Percentiles rank a stretch among this genome's conserved stretches.
Evolutionary conservation across 2,797 vertebrate genomes (phyloP).

Genomic region (Melanogrammus aeglefinus): DNA sequence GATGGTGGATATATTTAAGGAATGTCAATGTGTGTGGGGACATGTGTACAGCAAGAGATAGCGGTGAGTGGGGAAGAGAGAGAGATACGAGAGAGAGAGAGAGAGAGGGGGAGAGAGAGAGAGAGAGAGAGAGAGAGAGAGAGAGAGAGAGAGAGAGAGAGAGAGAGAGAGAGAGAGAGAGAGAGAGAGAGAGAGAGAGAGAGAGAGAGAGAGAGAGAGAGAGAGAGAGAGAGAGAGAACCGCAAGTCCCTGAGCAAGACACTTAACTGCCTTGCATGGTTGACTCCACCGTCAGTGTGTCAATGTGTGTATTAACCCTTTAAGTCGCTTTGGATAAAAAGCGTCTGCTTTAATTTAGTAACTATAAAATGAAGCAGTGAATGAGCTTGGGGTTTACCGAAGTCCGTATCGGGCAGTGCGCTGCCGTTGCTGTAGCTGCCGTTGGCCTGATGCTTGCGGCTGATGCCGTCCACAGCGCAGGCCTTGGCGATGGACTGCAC

Average conservation of each 20-base stretch:
- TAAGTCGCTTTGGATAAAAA: too few relatives aligned
- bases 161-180: background rate
- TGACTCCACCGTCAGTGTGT: too few relatives aligned
- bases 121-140: background rate
- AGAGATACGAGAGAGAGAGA: background rate
- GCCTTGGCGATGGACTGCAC: constrained; percentile 95
- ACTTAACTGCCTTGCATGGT: too few relatives aligned
- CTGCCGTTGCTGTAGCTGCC: constrained; percentile 79
- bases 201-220: background rate
- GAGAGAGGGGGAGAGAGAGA: background rate
- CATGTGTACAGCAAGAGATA: background rate
- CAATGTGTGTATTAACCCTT: too few relatives aligned
- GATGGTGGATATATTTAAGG: background rate
- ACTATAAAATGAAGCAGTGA: too few relatives aligned
- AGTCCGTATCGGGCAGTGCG: constrained; percentile 88
- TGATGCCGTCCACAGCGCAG: constrained; percentile 84
- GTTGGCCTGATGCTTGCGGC: constrained; percentile 72
- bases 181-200: too few relatives aligned
- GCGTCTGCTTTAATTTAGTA: too few relatives aligned
- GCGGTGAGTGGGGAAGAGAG: background rate
- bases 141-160: background rate
- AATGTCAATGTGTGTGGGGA: background rate
- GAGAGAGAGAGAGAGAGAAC: too few relatives aligned
- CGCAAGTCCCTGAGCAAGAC: too few relatives aligned
- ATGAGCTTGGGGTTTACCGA: constrained; percentile 74